Evolutionary conservation across 2,888 invertebrate genomes (phyloP), one percentile per base, ranked within the genome.

Genomic region (Netelia melanura): DNA sequence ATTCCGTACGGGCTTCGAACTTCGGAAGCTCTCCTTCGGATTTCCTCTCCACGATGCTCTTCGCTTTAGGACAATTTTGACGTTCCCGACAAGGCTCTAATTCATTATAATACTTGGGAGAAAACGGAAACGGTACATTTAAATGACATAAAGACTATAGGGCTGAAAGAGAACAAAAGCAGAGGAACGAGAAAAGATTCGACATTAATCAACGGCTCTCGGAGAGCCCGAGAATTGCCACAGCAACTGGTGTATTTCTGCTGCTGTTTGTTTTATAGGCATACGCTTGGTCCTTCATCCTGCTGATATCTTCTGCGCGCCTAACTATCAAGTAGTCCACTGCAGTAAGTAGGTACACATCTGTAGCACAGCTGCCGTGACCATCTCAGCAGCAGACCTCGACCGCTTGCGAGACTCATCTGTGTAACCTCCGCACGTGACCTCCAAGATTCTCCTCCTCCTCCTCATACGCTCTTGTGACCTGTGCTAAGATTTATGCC

Each of bases 401-500:
- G 58, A 80, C 72, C 54, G 54, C 74, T 30, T 77, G 72, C 30
- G 67, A 25, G 44, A 81, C 62, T 81, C 64, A 68, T 81, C 67
- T 77, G 30, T 1, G 38, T 72, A 77, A 81, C 67, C 76, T 77
- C 52, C 17, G 65, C 67, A 56, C 67, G 67, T 78, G 77, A 84
- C 84, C 81, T 81, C 72, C 23, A 58, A 38, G 38, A 6, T 38
- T n/a, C n/a, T n/a, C 65, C 67, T 72, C 61, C 76, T 84, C 52
- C 70, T 79, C 64, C 52, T 56, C 21, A 21, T 21, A 75, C 83
- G 10, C 70, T 72, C 54, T 48, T 21, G 44, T 68, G 43, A 76
- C 25, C 54, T 56, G 21, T 56, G n/a, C 61, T 10, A 23, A 74
- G 77, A 84, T 84, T 84, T 81, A 78, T 84, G 68, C 44, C 56